Conservation (phyloP, 2,797 vertebrate species). For the Sebastes vulpes region DNA sequence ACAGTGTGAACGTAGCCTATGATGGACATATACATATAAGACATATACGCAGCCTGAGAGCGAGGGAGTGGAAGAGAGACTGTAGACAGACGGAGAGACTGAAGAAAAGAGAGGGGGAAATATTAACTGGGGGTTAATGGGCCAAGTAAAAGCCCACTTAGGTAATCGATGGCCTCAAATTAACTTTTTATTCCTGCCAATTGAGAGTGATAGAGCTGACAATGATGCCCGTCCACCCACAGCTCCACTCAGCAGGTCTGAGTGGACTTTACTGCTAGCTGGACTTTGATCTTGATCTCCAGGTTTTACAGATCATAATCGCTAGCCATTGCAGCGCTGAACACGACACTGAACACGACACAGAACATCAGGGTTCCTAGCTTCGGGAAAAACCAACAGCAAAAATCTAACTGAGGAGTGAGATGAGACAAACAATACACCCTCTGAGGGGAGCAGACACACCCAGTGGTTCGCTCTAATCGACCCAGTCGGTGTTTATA, state of each 20-base stretch:
- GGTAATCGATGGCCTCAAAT: slow-evolving; percentile 68
- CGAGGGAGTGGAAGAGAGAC: not conserved
- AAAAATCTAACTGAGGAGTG: not conserved
- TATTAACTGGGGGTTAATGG: slow-evolving; percentile 70
- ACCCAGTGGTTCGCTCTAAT: not conserved
- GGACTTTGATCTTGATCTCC: not conserved
- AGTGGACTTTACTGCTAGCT: not conserved
- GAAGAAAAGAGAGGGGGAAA: slow-evolving; percentile 25
- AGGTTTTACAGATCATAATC: not conserved
- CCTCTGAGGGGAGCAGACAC: not conserved
- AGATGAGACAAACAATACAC: not conserved
- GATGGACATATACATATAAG: not conserved
- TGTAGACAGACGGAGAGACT: not conserved
- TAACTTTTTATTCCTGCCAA: slow-evolving; percentile 68
- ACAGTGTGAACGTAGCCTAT: not conserved
- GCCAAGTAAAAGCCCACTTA: slow-evolving; percentile 71
- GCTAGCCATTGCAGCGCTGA: not conserved
- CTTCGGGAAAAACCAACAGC: not conserved
- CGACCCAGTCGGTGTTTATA: too few species aligned
- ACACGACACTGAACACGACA: not conserved
- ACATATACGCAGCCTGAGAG: not conserved
- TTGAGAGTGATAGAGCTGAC: slow-evolving; percentile 56
- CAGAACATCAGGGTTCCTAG: not conserved
- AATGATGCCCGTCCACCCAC: slow-evolving; percentile 31
- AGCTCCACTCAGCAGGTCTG: slow-evolving; percentile 1